Base-by-base conservation (phyloP, 2,888 invertebrate genomes). In the Noctua janthina region DNA sequence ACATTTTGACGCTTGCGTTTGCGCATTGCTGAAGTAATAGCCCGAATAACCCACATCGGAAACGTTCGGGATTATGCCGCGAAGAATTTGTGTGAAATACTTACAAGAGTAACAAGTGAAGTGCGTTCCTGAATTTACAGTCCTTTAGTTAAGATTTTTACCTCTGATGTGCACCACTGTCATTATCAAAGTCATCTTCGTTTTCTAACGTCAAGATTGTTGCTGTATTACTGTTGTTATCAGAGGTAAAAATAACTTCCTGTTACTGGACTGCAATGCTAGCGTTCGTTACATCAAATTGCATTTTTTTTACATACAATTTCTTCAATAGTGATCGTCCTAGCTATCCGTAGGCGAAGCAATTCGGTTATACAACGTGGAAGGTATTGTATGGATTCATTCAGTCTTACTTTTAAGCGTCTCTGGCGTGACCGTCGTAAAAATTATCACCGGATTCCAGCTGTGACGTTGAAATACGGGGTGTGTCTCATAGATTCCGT, bases 41-140 rank as follows among this genome's bases (percentile, higher is more conserved):
- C 80, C 76, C 70, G 82, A 81, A 82, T 84, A 88, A 82, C 82
- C 84, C 70, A 88, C 82, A 84, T 84, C 79, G 68, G 81, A 83
- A 84, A 66, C 78, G 74, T 81, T 85, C 77, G 67, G 72, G 83
- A 86, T 79, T 82, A 82, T 87, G 86, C 82, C 74, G 74, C 72
- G 83, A 88, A 84, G 83, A 86, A 87, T 87, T 78, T 72, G 82
- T 88, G 86, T 91, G 89, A 91, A 91, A 91, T 89, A 92, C 87
- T 89, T 83, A 87, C 59, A 59, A 59, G 59, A 59, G n/a, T 59
- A 17, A 17, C 81, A 85, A 78, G 81, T 86, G 81, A 87, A 91
- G 87, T 89, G 88, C 80, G 81, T 68, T 87, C 72, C 81, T 64
- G 72, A 76, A 88, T 85, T 88, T 87, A 10, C 35, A 66, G 66